Conservation (phyloP, 2,888 invertebrate genomes). For the Ariolimax columbianus region DNA sequence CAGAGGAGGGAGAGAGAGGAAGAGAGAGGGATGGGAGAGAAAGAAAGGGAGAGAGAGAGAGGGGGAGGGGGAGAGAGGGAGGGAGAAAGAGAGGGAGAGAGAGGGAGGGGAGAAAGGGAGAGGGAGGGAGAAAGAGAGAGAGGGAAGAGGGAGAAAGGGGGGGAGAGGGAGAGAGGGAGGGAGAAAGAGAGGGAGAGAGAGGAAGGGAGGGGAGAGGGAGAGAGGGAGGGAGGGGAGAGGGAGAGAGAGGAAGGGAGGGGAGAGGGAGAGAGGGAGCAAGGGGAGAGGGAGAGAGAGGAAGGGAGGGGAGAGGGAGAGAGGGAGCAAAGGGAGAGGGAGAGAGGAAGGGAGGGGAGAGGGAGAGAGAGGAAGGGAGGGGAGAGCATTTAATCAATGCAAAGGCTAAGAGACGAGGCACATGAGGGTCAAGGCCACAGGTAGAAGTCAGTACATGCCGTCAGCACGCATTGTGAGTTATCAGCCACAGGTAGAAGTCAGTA, state of each 20-base stretch:
- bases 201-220: not conserved
- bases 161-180: too few species aligned
- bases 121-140: not conserved
- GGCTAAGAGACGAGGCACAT: too few species aligned
- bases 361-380: not conserved
- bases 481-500: too few species aligned
- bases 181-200: not conserved
- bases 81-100: not conserved
- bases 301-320: constrained; percentile 10
- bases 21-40: too few species aligned
- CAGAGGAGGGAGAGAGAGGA: too few species aligned
- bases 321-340: too few species aligned
- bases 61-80: not conserved
- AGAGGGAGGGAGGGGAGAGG: not conserved
- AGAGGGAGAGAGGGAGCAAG: too few species aligned
- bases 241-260: not conserved
- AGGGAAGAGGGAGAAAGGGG: not conserved
- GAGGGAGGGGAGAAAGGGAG: not conserved
- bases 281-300: too few species aligned
- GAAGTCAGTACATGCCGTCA: too few species aligned
- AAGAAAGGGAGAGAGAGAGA: constrained; percentile 37
- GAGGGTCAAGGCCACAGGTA: too few species aligned
- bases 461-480: too few species aligned
- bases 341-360: not conserved
- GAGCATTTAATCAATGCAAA: too few species aligned